Percentiles rank a stretch among this genome's conserved stretches.
phyloP scores from a whole-genome alignment of 2,888 invertebrate genomes.

The Ornithoptera alexandrae region DNA sequence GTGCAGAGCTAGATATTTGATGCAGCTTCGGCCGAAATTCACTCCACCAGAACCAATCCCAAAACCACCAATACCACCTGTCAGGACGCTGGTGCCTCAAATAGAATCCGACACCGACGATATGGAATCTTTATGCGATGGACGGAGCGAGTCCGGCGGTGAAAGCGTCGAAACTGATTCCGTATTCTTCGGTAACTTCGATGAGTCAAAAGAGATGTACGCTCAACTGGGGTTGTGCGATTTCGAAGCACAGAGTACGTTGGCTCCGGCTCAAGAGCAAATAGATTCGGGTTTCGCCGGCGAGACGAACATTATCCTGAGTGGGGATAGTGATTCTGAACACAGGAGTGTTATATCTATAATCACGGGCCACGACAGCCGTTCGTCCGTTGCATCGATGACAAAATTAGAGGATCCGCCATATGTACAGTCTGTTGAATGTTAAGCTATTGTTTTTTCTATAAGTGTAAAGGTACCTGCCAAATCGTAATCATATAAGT shows the following conservation, averaged over 20 bases:
- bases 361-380: slow-evolving; percentile 62
- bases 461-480: slow-evolving; percentile 34
- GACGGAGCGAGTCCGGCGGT: slow-evolving; percentile 91
- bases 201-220: slow-evolving; percentile 68
- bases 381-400: slow-evolving; percentile 59
- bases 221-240: slow-evolving; percentile 59
- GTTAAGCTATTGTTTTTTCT: slow-evolving; percentile 42
- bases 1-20: slow-evolving; percentile 68
- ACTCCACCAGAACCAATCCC: slow-evolving; percentile 47
- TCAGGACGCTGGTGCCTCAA: slow-evolving; percentile 52
- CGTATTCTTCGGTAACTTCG: slow-evolving; percentile 88
- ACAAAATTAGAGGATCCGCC: slow-evolving; percentile 61
- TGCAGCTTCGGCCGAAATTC: slow-evolving; percentile 66
- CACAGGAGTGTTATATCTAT: slow-evolving; percentile 75
- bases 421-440: slow-evolving; percentile 66
- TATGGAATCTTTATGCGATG: slow-evolving; percentile 88
- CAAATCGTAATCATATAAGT: slow-evolving; percentile 28
- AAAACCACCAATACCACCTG: slow-evolving; percentile 40
- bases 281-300: slow-evolving; percentile 73
- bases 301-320: slow-evolving; percentile 71
- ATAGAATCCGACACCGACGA: slow-evolving; percentile 84
- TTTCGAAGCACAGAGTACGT: slow-evolving; percentile 52
- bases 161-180: slow-evolving; percentile 93
- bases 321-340: slow-evolving; percentile 74
- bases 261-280: slow-evolving; percentile 55